Evolutionary conservation across 2,113 vertebrate genomes (phyloP), one percentile per base, ranked within the genome.

Genomic region (Dasyornis broadbenti): DNA sequence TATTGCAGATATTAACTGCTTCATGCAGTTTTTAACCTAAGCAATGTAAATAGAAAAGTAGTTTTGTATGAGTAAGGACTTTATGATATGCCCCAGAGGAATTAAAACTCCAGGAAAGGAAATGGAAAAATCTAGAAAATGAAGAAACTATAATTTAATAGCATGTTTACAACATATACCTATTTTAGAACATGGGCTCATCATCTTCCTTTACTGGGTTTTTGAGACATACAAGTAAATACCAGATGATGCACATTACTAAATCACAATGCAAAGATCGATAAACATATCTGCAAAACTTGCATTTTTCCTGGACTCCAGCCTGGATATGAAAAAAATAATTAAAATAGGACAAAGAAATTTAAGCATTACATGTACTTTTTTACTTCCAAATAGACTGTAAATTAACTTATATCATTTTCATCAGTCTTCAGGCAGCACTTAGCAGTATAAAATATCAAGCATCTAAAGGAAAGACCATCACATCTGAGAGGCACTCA

Each of bases 61-160:
- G 42, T 91, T 95, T 89, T 92, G 42, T 59, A 60, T 89, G 80
- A 81, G 47, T 94, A 83, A 92, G 89, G 77, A 68, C 64, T 91
- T 94, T 54, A 64, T 89, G 52, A 70, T 94, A 68, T 60, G 64
- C 44, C 91, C 47, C 77, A 75, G 54, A 75, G 89, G 91, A 90
- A 71, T 90, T 73, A 89, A 92, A 94, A 64, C 64, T 71, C 56
- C 31, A 1, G 47, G 76, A 95, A 90, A 94, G 82, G 71, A 95
- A 90, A 86, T 47, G 71, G 79, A 93, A 88, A 93, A 82, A 82
- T 77, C 60, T 79, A 66, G 59, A 92, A 94, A 94, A 92, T 71
- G 19, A 63, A 75, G 35, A 69, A 72, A 86, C 30, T 78, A 22
- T 40, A 56, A n/a, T 93, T 89, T 90, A 92, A 86, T 81, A 77